These are phyloP conservation scores for Drosophila navojoa DNA, from an alignment of 1,140 invertebrate genomes.

Conservation along the genomic window DNA sequence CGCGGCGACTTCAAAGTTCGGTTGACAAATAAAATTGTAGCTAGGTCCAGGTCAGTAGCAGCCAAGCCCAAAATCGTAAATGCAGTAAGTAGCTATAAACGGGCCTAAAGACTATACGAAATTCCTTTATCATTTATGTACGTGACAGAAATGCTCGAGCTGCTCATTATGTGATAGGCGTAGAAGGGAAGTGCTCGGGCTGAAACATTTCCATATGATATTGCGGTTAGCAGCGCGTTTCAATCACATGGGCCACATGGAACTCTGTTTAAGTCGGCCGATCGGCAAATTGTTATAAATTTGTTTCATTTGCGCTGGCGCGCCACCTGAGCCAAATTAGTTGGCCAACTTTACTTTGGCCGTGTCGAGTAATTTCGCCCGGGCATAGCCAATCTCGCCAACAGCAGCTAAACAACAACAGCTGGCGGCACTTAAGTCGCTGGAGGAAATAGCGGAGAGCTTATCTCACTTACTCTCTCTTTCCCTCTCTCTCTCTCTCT, in stretches of 20 bases:
- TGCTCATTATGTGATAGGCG: slow-evolving; percentile 24
- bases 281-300: slow-evolving; percentile 77
- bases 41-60: slow-evolving; percentile 39
- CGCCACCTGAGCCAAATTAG: slow-evolving; percentile 82
- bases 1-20: slow-evolving; percentile 63
- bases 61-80: slow-evolving; percentile 57
- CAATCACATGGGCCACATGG: slow-evolving; percentile 44
- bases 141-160: slow-evolving; percentile 67
- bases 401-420: slow-evolving; percentile 47
- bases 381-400: slow-evolving; percentile 63
- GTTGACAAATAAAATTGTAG: slow-evolving; percentile 39
- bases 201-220: slow-evolving; percentile 46
- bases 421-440: slow-evolving; percentile 74
- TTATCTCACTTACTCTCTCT: slow-evolving; percentile 33
- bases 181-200: slow-evolving; percentile 4
- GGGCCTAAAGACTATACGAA: slow-evolving; percentile 43
- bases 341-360: slow-evolving; percentile 49
- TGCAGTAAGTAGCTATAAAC: slow-evolving; percentile 67
- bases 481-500: neutral
- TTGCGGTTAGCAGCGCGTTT: slow-evolving; percentile 29
- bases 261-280: slow-evolving; percentile 44
- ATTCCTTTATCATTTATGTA: slow-evolving; percentile 44
- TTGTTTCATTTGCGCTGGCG: slow-evolving; percentile 66
- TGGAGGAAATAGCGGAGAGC: slow-evolving; percentile 58
- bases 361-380: slow-evolving; percentile 56